Evolutionary conservation across 2,797 vertebrate species (phyloP).

Genomic region (Orientallactaga sibirica): DNA sequence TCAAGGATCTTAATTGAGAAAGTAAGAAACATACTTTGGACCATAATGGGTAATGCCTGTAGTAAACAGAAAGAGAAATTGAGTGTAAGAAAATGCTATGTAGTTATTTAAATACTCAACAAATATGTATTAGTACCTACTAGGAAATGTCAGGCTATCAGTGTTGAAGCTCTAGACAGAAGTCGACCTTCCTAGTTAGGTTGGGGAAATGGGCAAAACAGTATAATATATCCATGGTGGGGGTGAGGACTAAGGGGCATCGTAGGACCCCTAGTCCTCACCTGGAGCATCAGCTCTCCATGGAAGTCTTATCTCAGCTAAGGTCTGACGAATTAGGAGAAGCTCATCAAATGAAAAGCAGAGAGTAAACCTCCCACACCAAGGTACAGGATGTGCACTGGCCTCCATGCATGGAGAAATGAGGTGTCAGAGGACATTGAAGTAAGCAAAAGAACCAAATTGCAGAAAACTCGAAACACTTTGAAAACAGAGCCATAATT

Average conservation of each 20-base stretch:
- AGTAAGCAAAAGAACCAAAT: neutral
- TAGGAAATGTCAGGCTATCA: neutral
- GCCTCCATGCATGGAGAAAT: neutral
- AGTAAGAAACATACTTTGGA: neutral
- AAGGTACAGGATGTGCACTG: neutral
- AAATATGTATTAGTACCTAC: neutral
- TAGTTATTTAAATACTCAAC: conserved; percentile 18
- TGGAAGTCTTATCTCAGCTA: neutral
- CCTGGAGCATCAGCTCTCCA: neutral
- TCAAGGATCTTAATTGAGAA: neutral
- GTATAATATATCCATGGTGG: neutral
- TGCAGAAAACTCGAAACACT: neutral
- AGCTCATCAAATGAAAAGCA: neutral
- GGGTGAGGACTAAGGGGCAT: neutral
- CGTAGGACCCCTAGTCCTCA: neutral
- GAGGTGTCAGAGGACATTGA: neutral
- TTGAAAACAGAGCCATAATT: neutral
- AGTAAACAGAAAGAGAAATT: neutral
- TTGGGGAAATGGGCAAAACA: neutral
- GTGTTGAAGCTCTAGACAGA: neutral
- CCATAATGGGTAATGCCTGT: neutral
- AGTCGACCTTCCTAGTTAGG: neutral
- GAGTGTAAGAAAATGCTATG: neutral
- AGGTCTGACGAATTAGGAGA: neutral
- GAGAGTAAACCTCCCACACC: neutral